phyloP scores from a whole-genome alignment of 2,113 vertebrate genomes.

The Urocitellus parryii region DNA sequence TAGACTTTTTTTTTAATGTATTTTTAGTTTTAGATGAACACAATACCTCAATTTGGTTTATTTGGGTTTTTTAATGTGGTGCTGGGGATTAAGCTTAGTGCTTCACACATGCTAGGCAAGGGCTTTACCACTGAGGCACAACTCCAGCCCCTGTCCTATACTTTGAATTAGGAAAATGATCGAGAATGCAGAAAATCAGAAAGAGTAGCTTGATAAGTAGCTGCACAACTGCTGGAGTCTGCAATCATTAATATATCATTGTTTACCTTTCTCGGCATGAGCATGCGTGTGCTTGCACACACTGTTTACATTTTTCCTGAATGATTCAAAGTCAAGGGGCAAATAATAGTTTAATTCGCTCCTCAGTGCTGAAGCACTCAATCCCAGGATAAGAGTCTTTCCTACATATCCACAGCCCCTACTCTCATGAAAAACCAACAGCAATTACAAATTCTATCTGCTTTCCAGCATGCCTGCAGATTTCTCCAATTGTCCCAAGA shows the following conservation, averaged over 20 bases:
- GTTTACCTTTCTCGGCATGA: background rate
- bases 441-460: rapidly evolving
- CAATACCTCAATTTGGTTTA: too few species aligned
- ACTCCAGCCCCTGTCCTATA: background rate
- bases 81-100: too few species aligned
- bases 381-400: background rate
- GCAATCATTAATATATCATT: rapidly evolving
- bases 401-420: background rate
- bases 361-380: rapidly evolving
- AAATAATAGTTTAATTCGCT: background rate
- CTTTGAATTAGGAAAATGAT: background rate
- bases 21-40: too few species aligned
- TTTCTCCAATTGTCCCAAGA: rapidly evolving
- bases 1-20: too few species aligned
- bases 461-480: rapidly evolving
- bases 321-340: background rate
- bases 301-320: background rate
- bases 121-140: too few species aligned
- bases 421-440: rapidly evolving
- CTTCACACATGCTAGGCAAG: too few species aligned
- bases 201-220: too few species aligned
- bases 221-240: background rate
- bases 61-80: too few species aligned
- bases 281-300: rapidly evolving
- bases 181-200: background rate